Conservation (phyloP, 2,797 vertebrate genomes). For the Remorina albescens region DNA sequence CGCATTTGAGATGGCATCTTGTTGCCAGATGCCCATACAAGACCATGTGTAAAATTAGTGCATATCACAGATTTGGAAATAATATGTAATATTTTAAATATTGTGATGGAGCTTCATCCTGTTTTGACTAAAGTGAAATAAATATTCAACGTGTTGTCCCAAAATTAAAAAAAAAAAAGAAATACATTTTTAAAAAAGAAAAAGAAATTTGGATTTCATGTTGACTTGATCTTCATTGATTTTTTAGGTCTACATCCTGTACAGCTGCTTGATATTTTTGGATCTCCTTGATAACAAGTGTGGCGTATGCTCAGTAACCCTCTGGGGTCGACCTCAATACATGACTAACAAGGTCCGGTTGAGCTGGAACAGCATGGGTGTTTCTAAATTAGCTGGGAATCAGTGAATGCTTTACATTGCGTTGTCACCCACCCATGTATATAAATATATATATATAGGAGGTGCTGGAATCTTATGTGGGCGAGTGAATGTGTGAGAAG, state of each 20-base stretch:
- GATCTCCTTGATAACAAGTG: background rate
- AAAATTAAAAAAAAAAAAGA: background rate
- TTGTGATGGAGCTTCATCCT: background rate
- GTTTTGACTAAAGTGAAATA: background rate
- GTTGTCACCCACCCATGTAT: background rate
- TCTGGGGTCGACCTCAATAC: background rate
- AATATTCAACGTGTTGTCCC: background rate
- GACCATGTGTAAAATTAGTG: background rate
- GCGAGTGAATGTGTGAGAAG: background rate
- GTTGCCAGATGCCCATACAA: background rate
- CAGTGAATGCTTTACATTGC: background rate
- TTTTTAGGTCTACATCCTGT: background rate
- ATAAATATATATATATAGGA: background rate
- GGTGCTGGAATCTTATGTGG: background rate
- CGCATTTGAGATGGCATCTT: background rate
- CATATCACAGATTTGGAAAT: background rate
- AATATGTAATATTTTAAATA: background rate
- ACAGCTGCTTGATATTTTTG: background rate
- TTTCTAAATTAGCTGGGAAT: background rate
- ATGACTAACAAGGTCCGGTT: background rate
- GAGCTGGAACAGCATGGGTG: background rate
- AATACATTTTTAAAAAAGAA: too few species aligned
- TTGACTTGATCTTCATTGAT: background rate
- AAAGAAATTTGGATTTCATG: background rate
- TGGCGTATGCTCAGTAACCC: background rate